Evolutionary conservation across 2,888 invertebrate genomes (phyloP).

Genomic region (Tigriopus californicus): DNA sequence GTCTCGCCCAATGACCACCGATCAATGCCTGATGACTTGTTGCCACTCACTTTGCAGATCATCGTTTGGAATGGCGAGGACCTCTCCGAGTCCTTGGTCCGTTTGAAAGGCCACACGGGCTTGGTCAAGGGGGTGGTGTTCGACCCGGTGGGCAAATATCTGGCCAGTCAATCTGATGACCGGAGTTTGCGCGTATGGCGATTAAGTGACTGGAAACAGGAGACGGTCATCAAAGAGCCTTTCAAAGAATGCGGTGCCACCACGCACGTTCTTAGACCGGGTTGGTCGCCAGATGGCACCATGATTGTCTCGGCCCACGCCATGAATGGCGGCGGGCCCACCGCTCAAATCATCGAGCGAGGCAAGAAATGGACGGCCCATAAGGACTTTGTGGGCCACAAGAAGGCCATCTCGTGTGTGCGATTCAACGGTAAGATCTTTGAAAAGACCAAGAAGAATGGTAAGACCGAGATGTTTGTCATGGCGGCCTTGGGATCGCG

Average conservation of each 20-base stretch:
- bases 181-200: constrained; percentile 76
- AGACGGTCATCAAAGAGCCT: constrained; percentile 69
- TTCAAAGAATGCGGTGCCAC: constrained; percentile 54
- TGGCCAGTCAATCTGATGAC: constrained; percentile 93
- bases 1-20: too few species aligned
- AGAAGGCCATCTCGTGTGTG: constrained; percentile 90
- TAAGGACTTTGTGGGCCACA: constrained; percentile 92
- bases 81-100: constrained; percentile 49
- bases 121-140: constrained; percentile 80
- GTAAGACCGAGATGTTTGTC: not conserved
- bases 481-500: constrained; percentile 61
- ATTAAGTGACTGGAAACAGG: constrained; percentile 81
- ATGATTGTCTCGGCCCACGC: constrained; percentile 72
- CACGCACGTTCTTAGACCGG: constrained; percentile 62
- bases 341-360: constrained; percentile 77
- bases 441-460: constrained; percentile 33
- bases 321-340: constrained; percentile 94
- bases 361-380: constrained; percentile 82
- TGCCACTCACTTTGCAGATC: too few species aligned
- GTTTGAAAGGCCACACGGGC: constrained; percentile 55
- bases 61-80: constrained; percentile 90
- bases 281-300: constrained; percentile 90
- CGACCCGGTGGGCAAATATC: constrained; percentile 94
- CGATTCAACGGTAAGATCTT: constrained; percentile 78
- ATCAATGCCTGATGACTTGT: too few species aligned